Evolutionary conservation across 2,797 vertebrate genomes (phyloP).

Genomic region (Chelonia mydas): DNA sequence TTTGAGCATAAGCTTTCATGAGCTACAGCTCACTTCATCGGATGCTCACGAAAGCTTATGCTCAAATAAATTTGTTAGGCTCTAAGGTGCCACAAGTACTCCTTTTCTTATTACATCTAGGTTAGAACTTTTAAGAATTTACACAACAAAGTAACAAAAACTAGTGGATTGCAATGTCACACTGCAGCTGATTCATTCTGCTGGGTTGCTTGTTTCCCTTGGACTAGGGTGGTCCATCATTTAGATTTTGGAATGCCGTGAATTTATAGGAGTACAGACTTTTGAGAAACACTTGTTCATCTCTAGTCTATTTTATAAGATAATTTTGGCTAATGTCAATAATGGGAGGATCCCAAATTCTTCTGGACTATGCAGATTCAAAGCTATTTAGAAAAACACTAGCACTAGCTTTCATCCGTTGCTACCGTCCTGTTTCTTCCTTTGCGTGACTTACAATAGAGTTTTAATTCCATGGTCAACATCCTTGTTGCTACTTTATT

Average conservation of each 20-base stretch:
- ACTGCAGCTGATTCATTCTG: neutral
- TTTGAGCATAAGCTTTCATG: no score
- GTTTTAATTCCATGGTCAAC: neutral
- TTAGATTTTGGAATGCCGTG: neutral
- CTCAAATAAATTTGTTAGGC: no score
- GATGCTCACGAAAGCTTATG: no score
- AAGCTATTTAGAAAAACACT: neutral
- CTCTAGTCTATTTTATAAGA: neutral
- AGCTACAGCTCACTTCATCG: no score
- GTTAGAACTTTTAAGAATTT: neutral
- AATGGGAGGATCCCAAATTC: neutral
- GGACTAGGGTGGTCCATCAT: neutral
- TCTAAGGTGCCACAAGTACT: no score
- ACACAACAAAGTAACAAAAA: neutral
- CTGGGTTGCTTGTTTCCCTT: neutral
- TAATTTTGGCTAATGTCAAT: neutral
- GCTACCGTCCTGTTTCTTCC: neutral
- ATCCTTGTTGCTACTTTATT: neutral
- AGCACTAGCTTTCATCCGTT: neutral
- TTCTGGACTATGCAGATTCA: neutral
- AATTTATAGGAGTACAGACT: neutral
- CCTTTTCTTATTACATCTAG: no score
- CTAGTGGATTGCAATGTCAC: neutral
- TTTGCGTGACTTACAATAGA: neutral
- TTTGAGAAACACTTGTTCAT: neutral